Evolutionary conservation across 2,888 invertebrate species (phyloP).

Genomic region (Labia minor): DNA sequence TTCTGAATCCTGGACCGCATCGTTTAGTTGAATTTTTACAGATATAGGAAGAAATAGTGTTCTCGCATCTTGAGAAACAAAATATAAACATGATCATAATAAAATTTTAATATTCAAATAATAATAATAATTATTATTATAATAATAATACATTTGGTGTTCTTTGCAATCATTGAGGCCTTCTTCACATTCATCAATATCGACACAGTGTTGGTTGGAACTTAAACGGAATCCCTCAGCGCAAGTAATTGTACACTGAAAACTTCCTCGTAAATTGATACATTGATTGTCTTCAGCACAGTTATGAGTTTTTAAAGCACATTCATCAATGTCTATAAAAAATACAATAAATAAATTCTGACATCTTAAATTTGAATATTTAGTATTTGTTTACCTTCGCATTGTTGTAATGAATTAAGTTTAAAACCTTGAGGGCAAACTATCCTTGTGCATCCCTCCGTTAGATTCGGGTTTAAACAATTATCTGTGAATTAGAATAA

Average conservation of each 20-base stretch:
- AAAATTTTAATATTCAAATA: constrained; percentile 2
- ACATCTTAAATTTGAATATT: neutral
- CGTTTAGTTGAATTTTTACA: constrained; percentile 26
- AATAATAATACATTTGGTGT: neutral
- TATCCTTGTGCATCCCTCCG: no score
- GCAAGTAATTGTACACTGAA: constrained; percentile 30
- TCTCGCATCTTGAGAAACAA: neutral
- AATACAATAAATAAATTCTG: no score
- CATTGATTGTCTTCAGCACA: constrained; percentile 33
- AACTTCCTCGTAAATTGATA: constrained; percentile 31
- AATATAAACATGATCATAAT: neutral
- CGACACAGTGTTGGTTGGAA: constrained; percentile 34
- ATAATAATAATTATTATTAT: neutral
- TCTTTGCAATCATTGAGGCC: constrained; percentile 40
- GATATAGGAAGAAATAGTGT: constrained; percentile 16
- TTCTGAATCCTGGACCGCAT: neutral
- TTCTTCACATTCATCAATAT: constrained; percentile 49
- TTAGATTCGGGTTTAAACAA: no score
- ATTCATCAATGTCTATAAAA: constrained; percentile 42
- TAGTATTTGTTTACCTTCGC: no score
- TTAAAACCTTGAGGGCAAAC: constrained; percentile 18
- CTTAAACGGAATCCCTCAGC: constrained; percentile 34
- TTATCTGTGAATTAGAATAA: no score
- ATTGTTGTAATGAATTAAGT: neutral
- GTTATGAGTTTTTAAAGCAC: constrained; percentile 35